Evolutionary conservation across 1,140 invertebrate genomes (phyloP).

Genomic region (Uloborus diversus): DNA sequence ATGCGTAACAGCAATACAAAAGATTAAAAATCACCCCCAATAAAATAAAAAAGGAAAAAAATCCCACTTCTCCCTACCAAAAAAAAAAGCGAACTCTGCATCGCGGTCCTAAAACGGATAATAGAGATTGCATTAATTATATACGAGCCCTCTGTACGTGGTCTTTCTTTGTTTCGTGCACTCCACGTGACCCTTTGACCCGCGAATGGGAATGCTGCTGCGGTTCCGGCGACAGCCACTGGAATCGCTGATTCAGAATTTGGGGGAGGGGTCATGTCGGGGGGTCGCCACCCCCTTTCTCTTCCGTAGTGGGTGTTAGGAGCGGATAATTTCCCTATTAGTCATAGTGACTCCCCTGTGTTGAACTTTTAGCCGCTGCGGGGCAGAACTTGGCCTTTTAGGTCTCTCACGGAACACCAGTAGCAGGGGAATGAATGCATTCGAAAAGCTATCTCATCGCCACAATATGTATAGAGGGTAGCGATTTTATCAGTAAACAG

Average conservation of each 20-base stretch:
- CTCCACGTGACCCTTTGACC: conserved; percentile 23
- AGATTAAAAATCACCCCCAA: too few relatives aligned
- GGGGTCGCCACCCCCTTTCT: too few relatives aligned
- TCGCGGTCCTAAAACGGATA: neutral
- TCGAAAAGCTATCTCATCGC: neutral
- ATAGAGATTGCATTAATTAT: conserved; percentile 11
- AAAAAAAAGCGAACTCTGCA: neutral
- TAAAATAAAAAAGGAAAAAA: too few relatives aligned
- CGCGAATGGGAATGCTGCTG: neutral
- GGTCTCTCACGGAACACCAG: neutral
- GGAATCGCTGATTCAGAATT: too few relatives aligned
- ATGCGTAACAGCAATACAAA: too few relatives aligned
- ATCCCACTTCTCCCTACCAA: too few relatives aligned
- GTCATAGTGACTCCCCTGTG: neutral
- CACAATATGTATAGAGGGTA: neutral
- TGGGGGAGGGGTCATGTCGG: conserved; percentile 9
- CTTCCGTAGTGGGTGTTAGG: too few relatives aligned
- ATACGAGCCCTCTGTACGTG: neutral
- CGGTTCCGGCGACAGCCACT: conserved; percentile 5
- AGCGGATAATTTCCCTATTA: conserved; percentile 13
- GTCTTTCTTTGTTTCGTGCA: too few relatives aligned
- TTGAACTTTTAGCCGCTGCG: neutral
- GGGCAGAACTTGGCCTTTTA: too few relatives aligned
- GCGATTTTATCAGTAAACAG: too few relatives aligned
- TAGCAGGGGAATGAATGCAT: neutral